phyloP scores from a whole-genome alignment of 2,888 invertebrate species.

The Tinea pellionella region DNA sequence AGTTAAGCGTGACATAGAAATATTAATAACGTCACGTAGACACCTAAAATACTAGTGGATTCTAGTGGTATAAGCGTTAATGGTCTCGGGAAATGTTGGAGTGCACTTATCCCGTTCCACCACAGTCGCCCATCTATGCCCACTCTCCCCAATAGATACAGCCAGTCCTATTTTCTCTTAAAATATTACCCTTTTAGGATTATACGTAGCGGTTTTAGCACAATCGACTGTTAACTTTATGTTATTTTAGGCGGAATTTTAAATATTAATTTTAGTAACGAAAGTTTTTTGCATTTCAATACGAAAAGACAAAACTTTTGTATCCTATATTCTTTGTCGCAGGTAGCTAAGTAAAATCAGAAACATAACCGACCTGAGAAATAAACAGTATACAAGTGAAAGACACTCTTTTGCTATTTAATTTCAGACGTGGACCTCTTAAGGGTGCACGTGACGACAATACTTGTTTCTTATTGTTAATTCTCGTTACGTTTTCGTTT shows the following conservation, averaged over 20 bases:
- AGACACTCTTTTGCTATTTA: slow-evolving; percentile 37
- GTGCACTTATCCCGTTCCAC: slow-evolving; percentile 38
- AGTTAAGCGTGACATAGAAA: not conserved
- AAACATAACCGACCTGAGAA: not conserved
- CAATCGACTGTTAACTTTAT: not conserved
- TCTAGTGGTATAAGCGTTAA: slow-evolving; percentile 27
- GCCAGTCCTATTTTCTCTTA: slow-evolving; percentile 42
- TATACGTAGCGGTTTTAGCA: slow-evolving; percentile 28
- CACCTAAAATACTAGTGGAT: slow-evolving; percentile 1
- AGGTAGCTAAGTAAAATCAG: not conserved
- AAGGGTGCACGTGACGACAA: slow-evolving; percentile 31
- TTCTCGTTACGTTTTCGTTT: not conserved
- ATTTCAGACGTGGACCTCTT: slow-evolving; percentile 49
- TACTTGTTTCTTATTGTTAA: slow-evolving; percentile 18
- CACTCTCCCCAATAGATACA: not conserved
- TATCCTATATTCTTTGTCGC: not conserved
- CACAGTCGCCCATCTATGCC: slow-evolving; percentile 17
- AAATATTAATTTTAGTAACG: not conserved
- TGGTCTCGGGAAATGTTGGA: slow-evolving; percentile 48
- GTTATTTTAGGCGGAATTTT: not conserved
- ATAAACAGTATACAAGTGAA: not conserved
- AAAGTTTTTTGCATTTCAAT: too few relatives aligned
- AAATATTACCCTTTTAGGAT: slow-evolving; percentile 62
- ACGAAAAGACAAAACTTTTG: too few relatives aligned
- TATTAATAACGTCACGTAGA: slow-evolving; percentile 1